These are phyloP conservation scores for Drosophila meridionalis DNA, from an alignment of 2,888 invertebrate species.

Conservation along the genomic window DNA sequence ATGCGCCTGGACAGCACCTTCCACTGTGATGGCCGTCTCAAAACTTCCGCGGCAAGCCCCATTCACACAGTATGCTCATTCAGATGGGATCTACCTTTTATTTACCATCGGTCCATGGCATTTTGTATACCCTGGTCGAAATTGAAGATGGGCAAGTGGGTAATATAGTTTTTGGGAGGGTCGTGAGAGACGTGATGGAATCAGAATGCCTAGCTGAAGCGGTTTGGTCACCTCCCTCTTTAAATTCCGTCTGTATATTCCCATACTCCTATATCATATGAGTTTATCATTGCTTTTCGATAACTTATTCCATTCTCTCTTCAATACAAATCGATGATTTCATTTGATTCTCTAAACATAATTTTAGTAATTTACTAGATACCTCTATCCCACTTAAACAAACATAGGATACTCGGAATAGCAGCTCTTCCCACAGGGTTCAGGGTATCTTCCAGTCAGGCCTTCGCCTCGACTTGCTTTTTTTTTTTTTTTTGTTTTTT, in stretches of 20 bases:
- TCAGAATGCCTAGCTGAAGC: too few species aligned
- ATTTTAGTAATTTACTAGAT: too few species aligned
- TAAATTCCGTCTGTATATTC: neutral
- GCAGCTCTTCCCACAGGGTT: neutral
- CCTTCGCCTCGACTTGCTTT: neutral
- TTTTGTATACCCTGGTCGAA: neutral
- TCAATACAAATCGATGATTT: neutral
- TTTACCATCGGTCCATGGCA: neutral
- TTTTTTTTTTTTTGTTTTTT: neutral
- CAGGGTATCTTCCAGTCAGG: neutral
- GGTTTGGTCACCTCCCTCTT: too few species aligned
- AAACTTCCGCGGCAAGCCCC: slow-evolving; percentile 49
- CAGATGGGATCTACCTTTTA: neutral
- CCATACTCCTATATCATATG: neutral
- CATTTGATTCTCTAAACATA: too few species aligned
- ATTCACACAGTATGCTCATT: slow-evolving; percentile 5
- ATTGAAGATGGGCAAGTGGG: neutral
- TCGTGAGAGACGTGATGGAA: neutral
- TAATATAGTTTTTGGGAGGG: neutral
- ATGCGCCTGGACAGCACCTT: neutral
- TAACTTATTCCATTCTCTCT: neutral
- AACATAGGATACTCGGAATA: neutral
- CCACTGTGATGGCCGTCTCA: neutral
- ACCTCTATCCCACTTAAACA: neutral
- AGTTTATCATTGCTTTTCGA: neutral